phyloP scores from a whole-genome alignment of 2,797 vertebrate genomes.

The Furcifer pardalis region DNA sequence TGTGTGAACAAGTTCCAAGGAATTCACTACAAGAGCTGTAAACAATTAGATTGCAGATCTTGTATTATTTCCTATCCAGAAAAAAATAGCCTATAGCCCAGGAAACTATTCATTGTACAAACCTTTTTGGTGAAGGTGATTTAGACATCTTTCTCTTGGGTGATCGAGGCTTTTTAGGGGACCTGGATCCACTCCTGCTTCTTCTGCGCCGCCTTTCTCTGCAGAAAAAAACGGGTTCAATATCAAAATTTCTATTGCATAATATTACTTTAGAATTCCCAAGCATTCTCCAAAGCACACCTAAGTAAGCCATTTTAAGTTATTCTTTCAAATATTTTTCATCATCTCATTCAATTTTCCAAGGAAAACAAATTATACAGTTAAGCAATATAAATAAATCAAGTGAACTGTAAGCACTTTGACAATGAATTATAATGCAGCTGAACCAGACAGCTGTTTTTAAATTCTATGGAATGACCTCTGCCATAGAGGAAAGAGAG shows the following conservation, averaged over 20 bases:
- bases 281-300: neutral
- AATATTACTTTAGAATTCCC: neutral
- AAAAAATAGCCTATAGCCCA: neutral
- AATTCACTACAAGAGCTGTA: rapidly evolving
- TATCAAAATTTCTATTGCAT: neutral
- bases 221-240: slow-evolving; percentile 10
- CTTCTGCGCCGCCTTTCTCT: slow-evolving; percentile 86
- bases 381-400: neutral
- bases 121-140: slow-evolving; percentile 92
- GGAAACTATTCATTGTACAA: slow-evolving; percentile 37
- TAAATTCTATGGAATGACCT: no score
- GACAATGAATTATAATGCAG: no score
- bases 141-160: slow-evolving; percentile 88
- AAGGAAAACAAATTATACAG: neutral
- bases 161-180: slow-evolving; percentile 88
- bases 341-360: neutral
- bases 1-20: neutral
- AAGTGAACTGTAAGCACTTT: no score
- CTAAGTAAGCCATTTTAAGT: neutral
- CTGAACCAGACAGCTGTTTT: no score
- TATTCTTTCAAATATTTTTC: neutral
- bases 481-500: no score
- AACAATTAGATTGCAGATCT: neutral
- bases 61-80: rapidly evolving
- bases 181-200: slow-evolving; percentile 87